Percentiles rank a stretch among this genome's conserved stretches.
Conservation (phyloP, 2,113 vertebrate species). For the Opisthocomus hoazin region DNA sequence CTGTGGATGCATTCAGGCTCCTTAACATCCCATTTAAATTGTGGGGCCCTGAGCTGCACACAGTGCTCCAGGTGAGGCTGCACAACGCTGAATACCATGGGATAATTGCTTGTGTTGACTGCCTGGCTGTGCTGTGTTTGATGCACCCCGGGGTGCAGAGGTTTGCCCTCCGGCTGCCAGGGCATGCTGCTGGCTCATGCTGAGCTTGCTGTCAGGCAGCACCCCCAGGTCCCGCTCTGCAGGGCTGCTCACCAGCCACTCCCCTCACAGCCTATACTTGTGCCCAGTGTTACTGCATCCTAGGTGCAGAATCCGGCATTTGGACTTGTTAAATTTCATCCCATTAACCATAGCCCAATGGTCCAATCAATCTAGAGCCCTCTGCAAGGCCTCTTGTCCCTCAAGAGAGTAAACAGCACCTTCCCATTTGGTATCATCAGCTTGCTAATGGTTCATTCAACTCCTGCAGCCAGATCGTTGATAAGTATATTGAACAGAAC, state of each 20-base stretch:
- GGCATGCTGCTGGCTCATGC: too few relatives aligned
- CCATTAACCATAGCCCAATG: neutral
- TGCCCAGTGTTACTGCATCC: accelerated
- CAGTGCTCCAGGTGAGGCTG: neutral
- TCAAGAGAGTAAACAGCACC: too few relatives aligned
- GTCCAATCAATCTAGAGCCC: neutral
- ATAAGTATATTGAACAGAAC: neutral
- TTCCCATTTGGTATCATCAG: neutral
- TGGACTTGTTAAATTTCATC: neutral
- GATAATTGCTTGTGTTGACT: too few relatives aligned
- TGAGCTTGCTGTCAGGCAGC: too few relatives aligned
- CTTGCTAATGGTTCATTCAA: neutral
- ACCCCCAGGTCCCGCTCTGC: neutral
- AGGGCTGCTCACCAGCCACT: neutral
- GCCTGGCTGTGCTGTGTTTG: too few relatives aligned
- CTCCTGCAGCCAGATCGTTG: neutral
- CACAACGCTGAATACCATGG: accelerated
- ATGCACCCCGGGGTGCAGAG: too few relatives aligned
- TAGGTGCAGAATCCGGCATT: neutral
- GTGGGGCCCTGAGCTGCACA: neutral
- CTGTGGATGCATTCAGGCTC: accelerated
- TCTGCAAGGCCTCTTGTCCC: neutral
- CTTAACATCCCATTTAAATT: neutral
- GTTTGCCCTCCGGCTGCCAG: too few relatives aligned
- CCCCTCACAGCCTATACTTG: neutral